Conservation (phyloP, 2,797 vertebrate species). For the Buphagus erythrorhynchus region DNA sequence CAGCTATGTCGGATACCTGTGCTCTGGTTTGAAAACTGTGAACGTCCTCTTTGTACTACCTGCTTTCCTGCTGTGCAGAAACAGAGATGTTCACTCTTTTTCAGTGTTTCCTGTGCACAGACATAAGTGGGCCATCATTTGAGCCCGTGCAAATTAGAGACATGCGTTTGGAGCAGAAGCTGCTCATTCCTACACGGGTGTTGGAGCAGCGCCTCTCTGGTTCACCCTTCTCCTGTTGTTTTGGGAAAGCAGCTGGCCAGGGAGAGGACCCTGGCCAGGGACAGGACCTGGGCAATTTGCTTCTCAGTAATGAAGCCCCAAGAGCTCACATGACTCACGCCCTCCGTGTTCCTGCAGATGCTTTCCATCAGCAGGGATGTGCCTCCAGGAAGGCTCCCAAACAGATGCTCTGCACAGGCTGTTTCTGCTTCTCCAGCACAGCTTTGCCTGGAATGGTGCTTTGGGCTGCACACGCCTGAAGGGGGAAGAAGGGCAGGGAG, state of each 20-base stretch:
- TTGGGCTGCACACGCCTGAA: background rate
- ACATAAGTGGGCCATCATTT: accelerated
- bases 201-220: background rate
- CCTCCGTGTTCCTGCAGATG: background rate
- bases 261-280: background rate
- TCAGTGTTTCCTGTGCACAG: background rate
- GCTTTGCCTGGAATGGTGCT: background rate
- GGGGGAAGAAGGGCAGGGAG: background rate
- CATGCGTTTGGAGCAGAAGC: background rate
- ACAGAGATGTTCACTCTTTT: too few relatives aligned
- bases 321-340: background rate
- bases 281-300: background rate
- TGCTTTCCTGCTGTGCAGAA: background rate
- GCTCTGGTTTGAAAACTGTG: background rate
- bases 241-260: background rate
- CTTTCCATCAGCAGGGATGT: constrained; percentile 32
- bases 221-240: background rate
- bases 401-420: background rate
- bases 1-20: accelerated
- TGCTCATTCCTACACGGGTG: accelerated
- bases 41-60: background rate
- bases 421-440: background rate
- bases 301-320: background rate
- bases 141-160: accelerated
- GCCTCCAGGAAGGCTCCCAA: constrained; percentile 40